A percentile compares a stretch with the other conserved stretches of the same genome.
Evolutionary conservation across 1,140 invertebrate species (phyloP).

Genomic region (Listronotus bonariensis): DNA sequence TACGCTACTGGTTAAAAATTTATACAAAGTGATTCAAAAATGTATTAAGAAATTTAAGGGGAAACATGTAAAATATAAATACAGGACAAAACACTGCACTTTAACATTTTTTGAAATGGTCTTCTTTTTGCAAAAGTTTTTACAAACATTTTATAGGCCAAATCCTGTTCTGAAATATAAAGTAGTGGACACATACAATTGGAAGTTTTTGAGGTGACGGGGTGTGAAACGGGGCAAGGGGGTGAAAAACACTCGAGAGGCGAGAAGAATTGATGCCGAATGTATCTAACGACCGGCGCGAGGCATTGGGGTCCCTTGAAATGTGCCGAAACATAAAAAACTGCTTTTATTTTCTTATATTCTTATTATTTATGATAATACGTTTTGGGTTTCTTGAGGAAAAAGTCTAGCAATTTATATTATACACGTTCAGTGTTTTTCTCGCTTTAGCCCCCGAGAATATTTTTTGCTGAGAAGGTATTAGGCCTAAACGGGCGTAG

Average conservation of each 20-base stretch:
- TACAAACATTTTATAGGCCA: background rate
- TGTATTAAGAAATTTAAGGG: too few relatives aligned
- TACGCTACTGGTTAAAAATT: too few relatives aligned
- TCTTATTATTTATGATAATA: constrained; percentile 43
- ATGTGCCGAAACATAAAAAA: constrained; percentile 42
- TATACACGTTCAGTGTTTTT: constrained; percentile 18
- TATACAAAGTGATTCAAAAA: too few relatives aligned
- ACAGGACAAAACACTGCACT: too few relatives aligned
- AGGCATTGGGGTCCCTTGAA: constrained; percentile 36
- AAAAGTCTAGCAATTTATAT: constrained; percentile 38
- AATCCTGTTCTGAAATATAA: constrained; percentile 7
- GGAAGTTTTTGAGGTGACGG: constrained; percentile 16
- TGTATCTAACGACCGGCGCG: constrained; percentile 42
- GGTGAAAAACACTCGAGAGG: constrained; percentile 34
- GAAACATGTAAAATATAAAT: too few relatives aligned
- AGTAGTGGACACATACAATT: constrained; percentile 32
- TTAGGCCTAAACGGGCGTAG: background rate
- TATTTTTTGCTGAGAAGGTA: constrained; percentile 13
- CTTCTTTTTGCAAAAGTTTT: too few relatives aligned
- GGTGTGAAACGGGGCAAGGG: constrained; percentile 1
- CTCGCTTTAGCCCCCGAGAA: background rate
- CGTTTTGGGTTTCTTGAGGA: constrained; percentile 33
- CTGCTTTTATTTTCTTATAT: constrained; percentile 41
- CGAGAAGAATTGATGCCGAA: constrained; percentile 44
- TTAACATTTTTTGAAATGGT: too few relatives aligned